Conservation (phyloP, 2,797 vertebrate species). For the Gambelia wislizenii region DNA sequence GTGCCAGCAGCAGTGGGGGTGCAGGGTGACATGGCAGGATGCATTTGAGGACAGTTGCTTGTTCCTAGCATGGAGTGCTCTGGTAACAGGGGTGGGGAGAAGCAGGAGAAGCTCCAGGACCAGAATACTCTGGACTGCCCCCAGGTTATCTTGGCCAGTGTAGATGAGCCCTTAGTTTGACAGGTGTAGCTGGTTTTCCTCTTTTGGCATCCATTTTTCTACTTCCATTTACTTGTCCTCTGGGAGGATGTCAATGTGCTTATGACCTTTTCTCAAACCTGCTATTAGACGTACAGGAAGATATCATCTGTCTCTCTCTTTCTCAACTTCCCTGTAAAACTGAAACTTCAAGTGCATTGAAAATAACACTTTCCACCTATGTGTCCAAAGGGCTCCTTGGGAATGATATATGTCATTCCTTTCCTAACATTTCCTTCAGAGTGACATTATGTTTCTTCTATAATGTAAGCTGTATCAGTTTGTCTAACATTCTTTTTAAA, state of each 20-base stretch:
- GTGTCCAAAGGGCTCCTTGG: neutral
- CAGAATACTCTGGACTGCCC: no score
- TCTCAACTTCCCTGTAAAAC: neutral
- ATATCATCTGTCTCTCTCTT: neutral
- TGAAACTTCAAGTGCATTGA: neutral
- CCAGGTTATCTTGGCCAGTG: no score
- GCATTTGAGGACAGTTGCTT: no score
- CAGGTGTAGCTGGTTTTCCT: neutral
- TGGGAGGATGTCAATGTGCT: neutral
- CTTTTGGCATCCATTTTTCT: constrained; percentile 1
- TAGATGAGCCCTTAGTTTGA: no score
- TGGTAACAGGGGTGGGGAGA: no score
- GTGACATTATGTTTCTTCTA: neutral
- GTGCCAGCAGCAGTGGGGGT: no score
- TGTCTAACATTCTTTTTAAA: neutral
- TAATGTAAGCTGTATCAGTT: neutral
- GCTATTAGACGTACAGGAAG: neutral
- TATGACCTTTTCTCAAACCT: constrained; percentile 10
- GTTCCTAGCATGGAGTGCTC: no score
- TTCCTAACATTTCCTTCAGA: neutral
- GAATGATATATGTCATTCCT: neutral
- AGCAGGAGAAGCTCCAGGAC: no score
- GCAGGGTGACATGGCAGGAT: no score
- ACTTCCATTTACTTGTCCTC: neutral
- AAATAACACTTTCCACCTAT: neutral